Evolutionary conservation across 2,113 vertebrate genomes (phyloP).

Genomic region (Paratilapia polleni): DNA sequence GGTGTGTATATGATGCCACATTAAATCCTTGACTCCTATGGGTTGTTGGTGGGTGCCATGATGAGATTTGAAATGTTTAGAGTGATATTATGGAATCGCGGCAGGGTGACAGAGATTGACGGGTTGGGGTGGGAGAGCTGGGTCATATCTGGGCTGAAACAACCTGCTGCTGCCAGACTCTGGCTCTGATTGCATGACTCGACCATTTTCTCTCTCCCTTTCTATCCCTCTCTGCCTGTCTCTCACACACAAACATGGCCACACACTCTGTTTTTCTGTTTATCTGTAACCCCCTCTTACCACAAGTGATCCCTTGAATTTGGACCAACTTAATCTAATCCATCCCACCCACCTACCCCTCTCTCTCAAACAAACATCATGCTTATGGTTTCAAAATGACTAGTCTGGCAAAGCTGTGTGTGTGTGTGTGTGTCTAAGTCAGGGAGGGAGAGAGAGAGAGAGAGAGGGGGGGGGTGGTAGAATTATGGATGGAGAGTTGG

Average conservation of each 20-base stretch:
- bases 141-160: slow-evolving; percentile 59
- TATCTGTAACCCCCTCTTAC: slow-evolving; percentile 34
- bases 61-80: slow-evolving; percentile 36
- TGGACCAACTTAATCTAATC: slow-evolving; percentile 70
- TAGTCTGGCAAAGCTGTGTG: slow-evolving; percentile 47
- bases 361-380: slow-evolving; percentile 49
- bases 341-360: slow-evolving; percentile 45
- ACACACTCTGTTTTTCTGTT: slow-evolving; percentile 7
- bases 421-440: slow-evolving; percentile 2
- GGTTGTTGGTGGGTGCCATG: slow-evolving; percentile 7
- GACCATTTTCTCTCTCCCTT: slow-evolving; percentile 54
- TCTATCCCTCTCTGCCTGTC: slow-evolving; percentile 26
- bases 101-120: slow-evolving; percentile 30
- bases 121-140: slow-evolving; percentile 23
- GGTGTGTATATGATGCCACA: slow-evolving; percentile 5
- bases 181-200: slow-evolving; percentile 65
- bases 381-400: slow-evolving; percentile 67
- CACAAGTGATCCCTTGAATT: slow-evolving; percentile 65
- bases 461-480: slow-evolving; percentile 25
- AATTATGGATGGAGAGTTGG: slow-evolving; percentile 70
- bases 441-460: background rate
- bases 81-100: slow-evolving; percentile 41
- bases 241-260: background rate
- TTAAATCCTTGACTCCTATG: slow-evolving; percentile 42
- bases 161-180: slow-evolving; percentile 54